Percentiles rank a stretch among this genome's conserved stretches.
phyloP scores from a whole-genome alignment of 2,888 invertebrate species.

The Plebejus anna region DNA sequence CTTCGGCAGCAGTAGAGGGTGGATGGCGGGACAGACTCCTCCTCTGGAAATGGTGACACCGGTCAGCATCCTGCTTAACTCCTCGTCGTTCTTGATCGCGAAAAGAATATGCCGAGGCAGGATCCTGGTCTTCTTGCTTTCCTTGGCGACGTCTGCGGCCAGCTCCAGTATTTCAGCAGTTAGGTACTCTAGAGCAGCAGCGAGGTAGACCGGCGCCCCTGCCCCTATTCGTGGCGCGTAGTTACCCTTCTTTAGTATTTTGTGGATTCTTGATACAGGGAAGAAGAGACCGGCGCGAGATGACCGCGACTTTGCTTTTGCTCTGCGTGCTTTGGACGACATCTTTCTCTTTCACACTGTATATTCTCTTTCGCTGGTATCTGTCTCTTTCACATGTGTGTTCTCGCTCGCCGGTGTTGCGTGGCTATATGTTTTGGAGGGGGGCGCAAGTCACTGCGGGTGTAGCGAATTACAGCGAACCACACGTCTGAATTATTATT shows the following conservation, averaged over 20 bases:
- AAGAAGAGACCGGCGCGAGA: conserved; percentile 75
- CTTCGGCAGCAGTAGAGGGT: conserved; percentile 54
- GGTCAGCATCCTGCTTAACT: conserved; percentile 51
- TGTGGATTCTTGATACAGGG: conserved; percentile 79
- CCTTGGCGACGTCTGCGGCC: conserved; percentile 81
- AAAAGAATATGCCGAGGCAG: conserved; percentile 54
- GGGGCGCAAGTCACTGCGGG: not conserved
- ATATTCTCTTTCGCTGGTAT: conserved; percentile 35
- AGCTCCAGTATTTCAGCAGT: conserved; percentile 84
- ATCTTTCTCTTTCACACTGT: conserved; percentile 37
- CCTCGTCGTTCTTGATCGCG: conserved; percentile 60
- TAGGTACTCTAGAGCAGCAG: conserved; percentile 82
- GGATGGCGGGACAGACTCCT: conserved; percentile 56
- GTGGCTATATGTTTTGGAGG: not conserved
- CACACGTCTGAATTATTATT: not conserved
- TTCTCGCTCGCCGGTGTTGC: not conserved
- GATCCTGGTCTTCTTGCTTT: conserved; percentile 82
- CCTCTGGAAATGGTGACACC: conserved; percentile 56
- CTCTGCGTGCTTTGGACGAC: conserved; percentile 43
- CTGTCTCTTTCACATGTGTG: conserved; percentile 24
- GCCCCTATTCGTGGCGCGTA: conserved; percentile 79
- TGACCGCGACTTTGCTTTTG: conserved; percentile 54
- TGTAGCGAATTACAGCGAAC: not conserved
- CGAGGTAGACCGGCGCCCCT: conserved; percentile 76
- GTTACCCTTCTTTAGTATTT: conserved; percentile 79